Percentiles rank a stretch among this genome's conserved stretches.
These are phyloP conservation scores for Vombatus ursinus DNA, from an alignment of 2,113 vertebrate species.

Conservation along the genomic window DNA sequence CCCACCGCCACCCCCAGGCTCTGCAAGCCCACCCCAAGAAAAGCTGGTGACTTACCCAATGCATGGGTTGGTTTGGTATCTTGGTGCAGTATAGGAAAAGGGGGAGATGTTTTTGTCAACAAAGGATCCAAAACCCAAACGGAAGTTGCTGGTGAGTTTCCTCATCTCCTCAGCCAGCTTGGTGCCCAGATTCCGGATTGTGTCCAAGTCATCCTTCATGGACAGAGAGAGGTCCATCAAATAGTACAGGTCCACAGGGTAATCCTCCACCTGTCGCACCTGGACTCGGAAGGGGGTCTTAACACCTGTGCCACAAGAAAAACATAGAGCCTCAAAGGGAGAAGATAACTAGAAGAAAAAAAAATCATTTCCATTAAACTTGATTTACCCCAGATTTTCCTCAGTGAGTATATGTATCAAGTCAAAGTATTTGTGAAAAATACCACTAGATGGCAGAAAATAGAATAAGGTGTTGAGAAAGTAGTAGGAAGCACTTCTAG, in stretches of 20 bases:
- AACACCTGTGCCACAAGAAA: constrained; percentile 86
- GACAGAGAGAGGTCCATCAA: constrained; percentile 99
- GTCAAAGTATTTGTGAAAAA: constrained; percentile 22
- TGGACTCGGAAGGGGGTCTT: constrained; percentile 91
- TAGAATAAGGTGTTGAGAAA: neutral
- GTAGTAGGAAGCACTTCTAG: neutral
- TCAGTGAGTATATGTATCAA: neutral
- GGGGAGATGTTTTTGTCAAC: constrained; percentile 99
- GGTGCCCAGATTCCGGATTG: constrained; percentile 94
- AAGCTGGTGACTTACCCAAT: constrained; percentile 88
- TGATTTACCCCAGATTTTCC: neutral
- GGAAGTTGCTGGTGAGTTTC: constrained; percentile 98
- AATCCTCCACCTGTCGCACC: constrained; percentile 97
- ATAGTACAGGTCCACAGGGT: constrained; percentile 98
- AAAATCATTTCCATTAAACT: neutral
- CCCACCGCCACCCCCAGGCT: neutral
- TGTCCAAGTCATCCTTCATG: constrained; percentile 98
- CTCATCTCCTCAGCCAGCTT: constrained; percentile 96
- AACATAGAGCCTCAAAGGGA: neutral
- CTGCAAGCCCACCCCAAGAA: neutral
- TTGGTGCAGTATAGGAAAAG: constrained; percentile 94
- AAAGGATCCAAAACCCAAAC: constrained; percentile 96
- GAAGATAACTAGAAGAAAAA: neutral
- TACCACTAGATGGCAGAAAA: neutral
- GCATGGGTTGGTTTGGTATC: constrained; percentile 96